A percentile compares a stretch with the other conserved stretches of the same genome.
Evolutionary conservation across 2,888 invertebrate species (phyloP).

Genomic region (Auanema freiburgensis): DNA sequence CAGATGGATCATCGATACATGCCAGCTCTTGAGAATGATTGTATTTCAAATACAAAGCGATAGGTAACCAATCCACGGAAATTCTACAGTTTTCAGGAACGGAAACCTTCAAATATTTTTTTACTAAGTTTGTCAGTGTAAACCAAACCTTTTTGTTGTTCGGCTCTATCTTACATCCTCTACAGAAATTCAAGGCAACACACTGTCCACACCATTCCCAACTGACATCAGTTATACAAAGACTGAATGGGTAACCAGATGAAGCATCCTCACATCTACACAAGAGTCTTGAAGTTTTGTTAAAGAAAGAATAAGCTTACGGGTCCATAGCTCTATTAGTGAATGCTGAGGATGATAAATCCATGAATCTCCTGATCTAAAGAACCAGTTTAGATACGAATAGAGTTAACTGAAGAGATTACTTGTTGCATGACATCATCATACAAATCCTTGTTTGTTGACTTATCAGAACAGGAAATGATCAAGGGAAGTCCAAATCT

Average conservation of each 20-base stretch:
- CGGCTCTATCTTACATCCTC: slow-evolving; percentile 77
- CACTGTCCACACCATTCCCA: slow-evolving; percentile 67
- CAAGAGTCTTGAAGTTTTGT: too few species aligned
- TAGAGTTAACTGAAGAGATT: neutral
- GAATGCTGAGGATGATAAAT: slow-evolving; percentile 30
- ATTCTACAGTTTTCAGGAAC: slow-evolving; percentile 64
- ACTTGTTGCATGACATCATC: slow-evolving; percentile 61
- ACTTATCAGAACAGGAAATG: slow-evolving; percentile 25
- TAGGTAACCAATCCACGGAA: slow-evolving; percentile 92
- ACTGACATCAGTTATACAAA: slow-evolving; percentile 78
- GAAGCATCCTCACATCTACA: slow-evolving; percentile 86
- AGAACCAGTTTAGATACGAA: neutral
- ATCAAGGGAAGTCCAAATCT: slow-evolving; percentile 47
- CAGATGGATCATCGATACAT: slow-evolving; percentile 78
- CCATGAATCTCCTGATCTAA: slow-evolving; percentile 43
- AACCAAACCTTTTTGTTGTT: slow-evolving; percentile 10
- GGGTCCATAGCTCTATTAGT: slow-evolving; percentile 54
- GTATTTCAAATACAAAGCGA: slow-evolving; percentile 85
- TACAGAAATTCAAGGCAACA: slow-evolving; percentile 73
- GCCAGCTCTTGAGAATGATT: slow-evolving; percentile 78
- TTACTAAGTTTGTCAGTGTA: neutral
- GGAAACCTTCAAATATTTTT: slow-evolving; percentile 17
- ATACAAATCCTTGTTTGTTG: slow-evolving; percentile 36
- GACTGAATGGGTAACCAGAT: slow-evolving; percentile 86
- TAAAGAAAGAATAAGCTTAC: slow-evolving; percentile 22